These are phyloP conservation scores for Oxygymnocypris stewartii DNA, from an alignment of 2,113 vertebrate genomes.

Conservation along the genomic window DNA sequence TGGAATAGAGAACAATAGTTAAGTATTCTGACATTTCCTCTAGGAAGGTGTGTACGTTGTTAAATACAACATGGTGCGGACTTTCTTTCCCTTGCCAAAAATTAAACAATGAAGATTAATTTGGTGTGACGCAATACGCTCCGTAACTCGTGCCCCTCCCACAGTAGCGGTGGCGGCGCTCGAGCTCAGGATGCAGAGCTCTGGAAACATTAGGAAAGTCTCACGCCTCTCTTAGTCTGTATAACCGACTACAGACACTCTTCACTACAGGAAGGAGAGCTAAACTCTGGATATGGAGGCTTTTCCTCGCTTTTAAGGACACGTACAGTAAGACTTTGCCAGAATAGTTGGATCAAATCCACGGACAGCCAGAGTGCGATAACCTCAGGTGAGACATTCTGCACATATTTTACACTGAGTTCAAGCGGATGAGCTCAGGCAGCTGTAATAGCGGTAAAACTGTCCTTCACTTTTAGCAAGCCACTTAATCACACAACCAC, in stretches of 20 bases:
- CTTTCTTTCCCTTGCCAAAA: conserved; percentile 16
- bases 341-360: not conserved
- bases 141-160: conserved; percentile 12
- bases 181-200: not conserved
- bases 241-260: not conserved
- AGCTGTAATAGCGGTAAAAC: not conserved
- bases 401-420: conserved; percentile 5
- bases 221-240: not conserved
- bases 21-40: not conserved
- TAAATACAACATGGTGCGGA: not conserved
- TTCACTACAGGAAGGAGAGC: not conserved
- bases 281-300: not conserved
- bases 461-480: not conserved
- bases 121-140: conserved; percentile 21
- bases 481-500: not conserved
- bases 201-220: conserved; percentile 26
- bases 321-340: not conserved
- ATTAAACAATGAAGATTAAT: conserved; percentile 21
- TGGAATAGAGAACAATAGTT: not conserved
- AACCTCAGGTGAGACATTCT: conserved; percentile 32
- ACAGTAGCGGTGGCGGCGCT: not conserved
- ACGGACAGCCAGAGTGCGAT: not conserved
- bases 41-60: not conserved
- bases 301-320: not conserved
- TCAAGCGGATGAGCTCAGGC: not conserved